Evolutionary conservation across 1,140 invertebrate species (phyloP), one percentile per base, ranked within the genome.

Genomic region (Varroa destructor): DNA sequence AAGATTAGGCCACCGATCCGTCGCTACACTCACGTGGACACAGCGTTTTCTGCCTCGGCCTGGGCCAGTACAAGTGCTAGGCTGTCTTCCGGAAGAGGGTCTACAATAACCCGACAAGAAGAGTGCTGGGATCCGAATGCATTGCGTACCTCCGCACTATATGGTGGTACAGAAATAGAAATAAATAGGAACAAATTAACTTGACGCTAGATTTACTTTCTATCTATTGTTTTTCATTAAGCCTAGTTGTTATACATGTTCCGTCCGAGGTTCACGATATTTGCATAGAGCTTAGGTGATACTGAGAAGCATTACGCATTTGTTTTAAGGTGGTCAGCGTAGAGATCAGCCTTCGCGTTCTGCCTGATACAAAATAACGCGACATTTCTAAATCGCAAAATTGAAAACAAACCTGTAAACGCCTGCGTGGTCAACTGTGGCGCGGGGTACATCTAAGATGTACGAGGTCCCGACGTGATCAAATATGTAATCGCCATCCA

Each of bases 71-170:
- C 46, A n/a, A 67, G 61, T 3, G 61, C 61, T 14, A 67, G 36
- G 10, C 40, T 43, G 36, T 37, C 36, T 40, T 67, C 61, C 1
- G 61, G 61, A 25, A 46, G 61, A 14, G 61, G 61, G 2, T 67
- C 61, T 12, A 67, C 61, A 46, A 46, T 67, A 46, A 67, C 61
- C 40, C 61, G 61, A 8, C 61, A 67, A 40, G 61, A n/a, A 2
- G 61, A 67, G 46, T 67, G 61, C 14, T 46, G 61, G 2, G 40
- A 43, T 40, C 61, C 61, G 12, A 37, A 43, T 2, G 61, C 40
- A 67, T 67, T 46, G 36, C 61, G 61, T 10, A 67, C 61, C 46
- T 67, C 61, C 2, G 40, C 61, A 37, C 61, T 67, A 46, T 4
- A 67, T 43, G 3, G 57, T 58, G 6, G 57, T 8, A 3, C 25